Evolutionary conservation across 2,797 vertebrate genomes (phyloP).

Genomic region (Cetoscarus ocellatus): DNA sequence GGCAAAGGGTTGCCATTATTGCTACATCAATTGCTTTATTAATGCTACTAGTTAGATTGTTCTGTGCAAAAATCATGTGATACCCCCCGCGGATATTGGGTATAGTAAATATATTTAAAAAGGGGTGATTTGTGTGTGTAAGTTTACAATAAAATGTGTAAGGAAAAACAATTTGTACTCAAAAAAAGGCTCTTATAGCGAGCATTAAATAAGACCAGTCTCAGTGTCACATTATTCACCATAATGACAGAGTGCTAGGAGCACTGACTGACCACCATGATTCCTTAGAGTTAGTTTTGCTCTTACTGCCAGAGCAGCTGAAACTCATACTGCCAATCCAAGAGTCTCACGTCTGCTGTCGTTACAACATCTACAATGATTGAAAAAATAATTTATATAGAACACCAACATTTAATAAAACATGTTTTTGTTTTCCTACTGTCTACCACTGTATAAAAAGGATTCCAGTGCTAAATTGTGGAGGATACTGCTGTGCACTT

Average conservation of each 20-base stretch:
- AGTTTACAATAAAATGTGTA: conserved; percentile 48
- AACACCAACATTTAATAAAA: conserved; percentile 19
- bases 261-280: conserved; percentile 46
- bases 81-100: conserved; percentile 12
- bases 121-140: neutral
- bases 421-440: conserved; percentile 23
- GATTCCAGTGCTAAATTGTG: conserved; percentile 41
- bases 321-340: conserved; percentile 83
- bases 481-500: conserved; percentile 47
- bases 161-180: conserved; percentile 26
- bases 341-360: conserved; percentile 81
- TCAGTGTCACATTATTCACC: conserved; percentile 25
- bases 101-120: conserved; percentile 20
- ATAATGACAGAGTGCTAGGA: conserved; percentile 19
- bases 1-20: conserved; percentile 8
- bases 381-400: conserved; percentile 29
- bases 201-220: conserved; percentile 20
- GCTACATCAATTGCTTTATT: conserved; percentile 30
- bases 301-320: conserved; percentile 81
- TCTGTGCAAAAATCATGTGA: neutral
- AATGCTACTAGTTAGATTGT: conserved; percentile 19
- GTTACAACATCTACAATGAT: conserved; percentile 44
- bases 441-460: conserved; percentile 1
- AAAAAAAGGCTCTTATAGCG: conserved; percentile 20
- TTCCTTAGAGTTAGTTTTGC: conserved; percentile 59